A percentile compares a stretch with the other conserved stretches of the same genome.
Conservation (phyloP, 2,113 vertebrate genomes). For the Plotosus lineatus region DNA sequence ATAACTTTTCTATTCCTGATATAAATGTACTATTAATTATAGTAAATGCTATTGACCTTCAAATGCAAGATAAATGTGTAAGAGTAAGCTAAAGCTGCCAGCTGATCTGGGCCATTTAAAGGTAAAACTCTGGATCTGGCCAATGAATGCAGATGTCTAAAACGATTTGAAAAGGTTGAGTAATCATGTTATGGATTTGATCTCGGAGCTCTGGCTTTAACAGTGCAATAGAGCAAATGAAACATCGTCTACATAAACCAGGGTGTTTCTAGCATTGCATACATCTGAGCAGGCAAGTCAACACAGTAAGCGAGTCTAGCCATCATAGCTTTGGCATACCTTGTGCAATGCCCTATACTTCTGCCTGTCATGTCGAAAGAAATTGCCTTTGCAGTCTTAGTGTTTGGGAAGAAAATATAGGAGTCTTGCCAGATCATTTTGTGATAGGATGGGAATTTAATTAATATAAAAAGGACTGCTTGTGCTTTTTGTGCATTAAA, state of each 20-base stretch:
- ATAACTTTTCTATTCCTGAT: neutral
- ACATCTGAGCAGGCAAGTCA: neutral
- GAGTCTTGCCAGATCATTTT: neutral
- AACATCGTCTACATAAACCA: neutral
- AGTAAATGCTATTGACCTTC: constrained; percentile 5
- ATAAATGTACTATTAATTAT: constrained; percentile 8
- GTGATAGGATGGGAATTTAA: neutral
- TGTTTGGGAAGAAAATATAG: neutral
- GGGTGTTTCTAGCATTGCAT: neutral
- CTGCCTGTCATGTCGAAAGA: neutral
- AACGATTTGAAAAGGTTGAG: neutral
- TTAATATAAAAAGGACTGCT: neutral
- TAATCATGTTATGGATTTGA: neutral
- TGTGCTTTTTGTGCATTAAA: neutral
- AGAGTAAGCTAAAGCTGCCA: constrained; percentile 15
- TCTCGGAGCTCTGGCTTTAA: neutral
- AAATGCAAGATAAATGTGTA: constrained; percentile 19
- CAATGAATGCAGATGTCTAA: constrained; percentile 10
- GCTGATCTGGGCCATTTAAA: constrained; percentile 8
- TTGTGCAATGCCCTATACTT: neutral
- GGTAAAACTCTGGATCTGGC: constrained; percentile 19
- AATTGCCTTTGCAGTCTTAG: neutral
- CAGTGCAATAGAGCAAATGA: neutral
- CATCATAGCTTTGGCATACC: neutral
- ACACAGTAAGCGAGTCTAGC: neutral